Evolutionary conservation across 2,888 invertebrate genomes (phyloP).

Genomic region (Strigamia crassipes): DNA sequence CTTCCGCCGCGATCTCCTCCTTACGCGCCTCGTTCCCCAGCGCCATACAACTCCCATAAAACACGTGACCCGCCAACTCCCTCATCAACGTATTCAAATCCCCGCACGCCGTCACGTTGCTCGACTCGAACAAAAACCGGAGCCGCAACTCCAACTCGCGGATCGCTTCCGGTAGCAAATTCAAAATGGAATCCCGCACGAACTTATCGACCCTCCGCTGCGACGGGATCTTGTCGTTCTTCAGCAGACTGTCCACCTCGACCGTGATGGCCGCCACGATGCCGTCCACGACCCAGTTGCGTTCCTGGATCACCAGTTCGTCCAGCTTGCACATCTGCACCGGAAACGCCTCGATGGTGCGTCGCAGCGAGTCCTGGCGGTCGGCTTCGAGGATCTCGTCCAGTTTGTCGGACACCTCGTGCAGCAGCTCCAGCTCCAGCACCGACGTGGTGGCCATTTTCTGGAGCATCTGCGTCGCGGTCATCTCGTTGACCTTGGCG

Average conservation of each 20-base stretch:
- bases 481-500: slow-evolving; percentile 4
- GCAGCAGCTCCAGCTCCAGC: background rate
- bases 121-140: background rate
- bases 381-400: background rate
- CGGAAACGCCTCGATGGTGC: background rate
- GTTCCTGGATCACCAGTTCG: background rate
- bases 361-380: background rate
- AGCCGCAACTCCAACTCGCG: background rate
- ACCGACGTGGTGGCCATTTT: background rate
- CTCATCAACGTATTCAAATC: background rate
- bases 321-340: background rate
- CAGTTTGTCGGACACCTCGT: background rate
- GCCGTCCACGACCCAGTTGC: background rate
- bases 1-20: background rate
- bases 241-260: background rate
- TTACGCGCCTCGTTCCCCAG: background rate
- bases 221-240: background rate
- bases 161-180: background rate
- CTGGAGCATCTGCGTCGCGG: background rate
- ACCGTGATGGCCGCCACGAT: background rate
- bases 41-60: background rate
- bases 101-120: background rate
- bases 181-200: background rate
- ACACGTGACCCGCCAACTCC: background rate
- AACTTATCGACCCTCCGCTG: background rate